These are phyloP conservation scores for Epirrhoe alternata DNA, from an alignment of 2,888 invertebrate species.

Conservation along the genomic window DNA sequence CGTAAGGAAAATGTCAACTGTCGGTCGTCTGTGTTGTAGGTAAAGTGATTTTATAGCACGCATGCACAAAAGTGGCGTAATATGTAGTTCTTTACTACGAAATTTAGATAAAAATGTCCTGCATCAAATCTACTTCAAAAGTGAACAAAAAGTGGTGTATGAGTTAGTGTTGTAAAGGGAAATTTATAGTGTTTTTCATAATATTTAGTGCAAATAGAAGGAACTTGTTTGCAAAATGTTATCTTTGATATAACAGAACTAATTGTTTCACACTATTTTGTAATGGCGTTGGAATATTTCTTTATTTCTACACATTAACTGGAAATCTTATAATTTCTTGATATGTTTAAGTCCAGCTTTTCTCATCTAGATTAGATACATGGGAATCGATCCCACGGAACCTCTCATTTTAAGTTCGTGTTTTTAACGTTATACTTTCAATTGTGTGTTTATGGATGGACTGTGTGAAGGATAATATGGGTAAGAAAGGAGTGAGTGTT, in stretches of 20 bases:
- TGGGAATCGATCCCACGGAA: no score
- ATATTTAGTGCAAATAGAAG: background rate
- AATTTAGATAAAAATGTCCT: no score
- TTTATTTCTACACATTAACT: background rate
- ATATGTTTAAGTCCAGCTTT: no score
- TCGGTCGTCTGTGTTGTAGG: background rate
- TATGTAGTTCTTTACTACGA: background rate
- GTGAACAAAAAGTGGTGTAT: no score
- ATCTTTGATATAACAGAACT: background rate
- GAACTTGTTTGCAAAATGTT: background rate
- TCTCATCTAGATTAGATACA: no score
- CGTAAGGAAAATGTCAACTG: constrained; percentile 15
- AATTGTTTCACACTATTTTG: constrained; percentile 20
- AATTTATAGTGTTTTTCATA: background rate
- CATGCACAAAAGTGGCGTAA: background rate
- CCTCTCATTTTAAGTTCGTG: no score
- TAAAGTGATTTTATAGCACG: background rate
- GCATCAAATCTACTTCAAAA: no score
- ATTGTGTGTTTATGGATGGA: constrained; percentile 17
- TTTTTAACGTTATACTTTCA: background rate
- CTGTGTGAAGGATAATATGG: no score
- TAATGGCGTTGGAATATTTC: constrained; percentile 21
- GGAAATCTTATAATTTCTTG: no score
- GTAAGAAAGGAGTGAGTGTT: no score
- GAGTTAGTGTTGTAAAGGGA: background rate